Evolutionary conservation across 2,888 invertebrate species (phyloP), one percentile per base, ranked within the genome.

Genomic region (Drosophila robusta): DNA sequence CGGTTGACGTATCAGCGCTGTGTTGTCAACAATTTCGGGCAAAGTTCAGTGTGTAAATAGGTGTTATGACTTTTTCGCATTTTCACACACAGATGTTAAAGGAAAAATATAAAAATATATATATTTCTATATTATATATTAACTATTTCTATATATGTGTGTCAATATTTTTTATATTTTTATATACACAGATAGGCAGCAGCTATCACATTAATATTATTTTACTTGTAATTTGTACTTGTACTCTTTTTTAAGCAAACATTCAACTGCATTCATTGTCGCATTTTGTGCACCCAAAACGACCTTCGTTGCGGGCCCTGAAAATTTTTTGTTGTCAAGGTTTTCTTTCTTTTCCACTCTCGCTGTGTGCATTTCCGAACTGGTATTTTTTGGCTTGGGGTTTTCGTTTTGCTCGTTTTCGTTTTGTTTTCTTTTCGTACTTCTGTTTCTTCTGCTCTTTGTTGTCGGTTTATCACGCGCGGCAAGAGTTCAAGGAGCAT

Each of bases 281-380:
- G 80, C 76, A 73, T 76, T 66, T 70, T 70, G 74, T 83, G 82
- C 82, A 85, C 73, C 77, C 70, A 67, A 34, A 11, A 36, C 80
- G 75, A 83, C 83, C 83, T 83, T 84, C 83, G 54, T 41, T 47
- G 60, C 45, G 32, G 80, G 80, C 85, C 85, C 87, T 86, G 87
- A 86, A 84, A 75, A 64, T 86, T 81, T 79, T 79, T 81, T 79
- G 80, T 84, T 86, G 86, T 82, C 85, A 85, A 85, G 85, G 85
- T 77, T 78, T 70, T 61, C 73, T 62, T 66, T 49, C 75, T 71
- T 62, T 64, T 46, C 75, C 36, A 34, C 58, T 58, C 34, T 60
- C 71, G 58, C 52, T 72, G 49, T 52, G 56, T 85, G 86, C 85
- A 85, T 84, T 85, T 85, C 76, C 78, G 81, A 83, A 60, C 86